Percentiles rank a stretch among this genome's conserved stretches.
Conservation (phyloP, 2,888 invertebrate genomes). For the Brenthis hecate region DNA sequence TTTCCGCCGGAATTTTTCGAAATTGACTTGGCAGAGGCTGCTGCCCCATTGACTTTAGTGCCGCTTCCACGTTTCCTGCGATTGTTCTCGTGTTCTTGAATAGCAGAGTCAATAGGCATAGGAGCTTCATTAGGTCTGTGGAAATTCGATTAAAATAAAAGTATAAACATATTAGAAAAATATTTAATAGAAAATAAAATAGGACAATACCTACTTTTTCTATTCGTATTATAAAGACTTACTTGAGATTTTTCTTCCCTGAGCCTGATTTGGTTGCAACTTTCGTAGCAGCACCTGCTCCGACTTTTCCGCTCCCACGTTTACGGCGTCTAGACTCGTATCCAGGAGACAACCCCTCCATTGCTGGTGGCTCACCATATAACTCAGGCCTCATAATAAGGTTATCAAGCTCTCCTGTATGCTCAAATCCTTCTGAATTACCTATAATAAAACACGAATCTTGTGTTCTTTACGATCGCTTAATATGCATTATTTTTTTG, state of each 20-base stretch:
- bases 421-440: slow-evolving; percentile 72
- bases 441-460: slow-evolving; percentile 52
- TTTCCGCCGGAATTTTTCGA: slow-evolving; percentile 74
- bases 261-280: slow-evolving; percentile 75
- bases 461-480: not conserved
- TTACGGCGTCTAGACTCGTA: slow-evolving; percentile 72
- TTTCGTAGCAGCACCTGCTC: slow-evolving; percentile 76
- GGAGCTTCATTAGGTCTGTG: slow-evolving; percentile 63
- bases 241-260: slow-evolving; percentile 77
- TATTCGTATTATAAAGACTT: slow-evolving; percentile 40
- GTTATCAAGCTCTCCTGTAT: slow-evolving; percentile 79
- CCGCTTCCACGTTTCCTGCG: slow-evolving; percentile 73
- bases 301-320: slow-evolving; percentile 74
- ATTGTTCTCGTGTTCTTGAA: slow-evolving; percentile 62
- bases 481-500: too few species aligned
- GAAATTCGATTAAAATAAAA: too few species aligned
- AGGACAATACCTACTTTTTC: not conserved
- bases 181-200: too few species aligned
- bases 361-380: slow-evolving; percentile 83
- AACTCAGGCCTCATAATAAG: slow-evolving; percentile 84
- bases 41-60: slow-evolving; percentile 74
- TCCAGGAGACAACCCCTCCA: slow-evolving; percentile 66
- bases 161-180: too few species aligned
- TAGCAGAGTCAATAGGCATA: slow-evolving; percentile 62
- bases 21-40: slow-evolving; percentile 73